Conservation (phyloP, 2,888 invertebrate genomes). For the Cosmorhoe ocellata region DNA sequence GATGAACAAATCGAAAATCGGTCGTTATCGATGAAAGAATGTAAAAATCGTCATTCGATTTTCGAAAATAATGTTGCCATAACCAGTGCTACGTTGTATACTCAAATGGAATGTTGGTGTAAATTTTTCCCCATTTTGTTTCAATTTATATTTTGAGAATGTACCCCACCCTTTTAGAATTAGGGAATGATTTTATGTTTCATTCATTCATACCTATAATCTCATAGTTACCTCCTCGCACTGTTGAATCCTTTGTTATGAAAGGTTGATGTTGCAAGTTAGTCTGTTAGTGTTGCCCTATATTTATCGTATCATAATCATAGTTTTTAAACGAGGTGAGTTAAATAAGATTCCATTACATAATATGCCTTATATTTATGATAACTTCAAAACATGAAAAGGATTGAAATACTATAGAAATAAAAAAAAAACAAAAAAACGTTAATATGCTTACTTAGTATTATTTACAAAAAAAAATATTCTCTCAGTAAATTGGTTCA, state of each 20-base stretch:
- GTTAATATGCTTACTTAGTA: no score
- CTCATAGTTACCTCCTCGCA: slow-evolving; percentile 72
- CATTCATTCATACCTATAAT: slow-evolving; percentile 60
- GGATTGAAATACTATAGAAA: neutral
- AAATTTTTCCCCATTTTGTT: slow-evolving; percentile 67
- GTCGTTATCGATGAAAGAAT: slow-evolving; percentile 16
- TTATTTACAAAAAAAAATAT: no score
- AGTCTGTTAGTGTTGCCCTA: slow-evolving; percentile 47
- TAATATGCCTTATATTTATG: slow-evolving; percentile 31
- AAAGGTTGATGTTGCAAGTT: slow-evolving; percentile 73
- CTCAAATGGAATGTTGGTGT: slow-evolving; percentile 88
- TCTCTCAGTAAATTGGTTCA: no score
- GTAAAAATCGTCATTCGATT: slow-evolving; percentile 19
- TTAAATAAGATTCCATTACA: slow-evolving; percentile 45
- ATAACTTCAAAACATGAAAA: neutral
- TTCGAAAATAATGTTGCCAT: slow-evolving; percentile 65
- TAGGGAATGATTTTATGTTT: slow-evolving; percentile 69
- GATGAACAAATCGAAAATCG: neutral
- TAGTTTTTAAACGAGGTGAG: slow-evolving; percentile 57
- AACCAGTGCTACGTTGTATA: slow-evolving; percentile 62
- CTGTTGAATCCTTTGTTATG: slow-evolving; percentile 67
- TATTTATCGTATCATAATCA: slow-evolving; percentile 39
- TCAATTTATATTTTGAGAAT: slow-evolving; percentile 76
- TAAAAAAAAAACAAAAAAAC: neutral
- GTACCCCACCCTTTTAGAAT: slow-evolving; percentile 74